Percentiles rank a stretch among this genome's conserved stretches.
These are phyloP conservation scores for Ceratoteleas bidentatus DNA, from an alignment of 1,140 invertebrate genomes.

Conservation along the genomic window DNA sequence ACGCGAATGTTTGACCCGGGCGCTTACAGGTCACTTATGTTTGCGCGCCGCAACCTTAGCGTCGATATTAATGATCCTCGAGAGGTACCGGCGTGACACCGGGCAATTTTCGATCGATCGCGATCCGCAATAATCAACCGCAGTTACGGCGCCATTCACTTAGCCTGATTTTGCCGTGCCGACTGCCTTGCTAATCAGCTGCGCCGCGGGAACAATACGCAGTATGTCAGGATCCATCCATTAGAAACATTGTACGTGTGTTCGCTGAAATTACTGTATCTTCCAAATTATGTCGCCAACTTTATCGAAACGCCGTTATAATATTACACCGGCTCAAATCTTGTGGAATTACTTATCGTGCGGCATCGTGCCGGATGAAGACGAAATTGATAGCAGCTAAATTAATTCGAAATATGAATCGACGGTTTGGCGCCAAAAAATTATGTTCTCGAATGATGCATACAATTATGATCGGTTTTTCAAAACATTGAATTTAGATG, in stretches of 20 bases:
- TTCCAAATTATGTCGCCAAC: constrained; percentile 45
- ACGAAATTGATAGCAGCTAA: background rate
- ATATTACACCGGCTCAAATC: constrained; percentile 21
- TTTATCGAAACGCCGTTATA: constrained; percentile 49
- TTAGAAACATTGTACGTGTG: constrained; percentile 55
- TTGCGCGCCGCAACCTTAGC: constrained; percentile 51
- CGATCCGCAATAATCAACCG: constrained; percentile 68
- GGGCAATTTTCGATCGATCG: constrained; percentile 69
- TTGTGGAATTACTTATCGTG: constrained; percentile 33
- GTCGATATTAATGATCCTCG: constrained; percentile 65
- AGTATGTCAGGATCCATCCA: constrained; percentile 59
- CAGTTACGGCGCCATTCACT: constrained; percentile 66
- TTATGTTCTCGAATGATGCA: too few relatives aligned
- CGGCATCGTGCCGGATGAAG: background rate
- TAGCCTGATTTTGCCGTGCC: constrained; percentile 59
- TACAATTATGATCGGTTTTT: too few relatives aligned
- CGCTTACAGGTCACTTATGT: constrained; percentile 57
- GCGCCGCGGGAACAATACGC: constrained; percentile 60
- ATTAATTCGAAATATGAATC: too few relatives aligned
- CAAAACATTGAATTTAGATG: too few relatives aligned
- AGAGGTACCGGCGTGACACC: constrained; percentile 56
- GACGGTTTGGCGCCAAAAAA: too few relatives aligned
- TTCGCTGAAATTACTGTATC: constrained; percentile 60
- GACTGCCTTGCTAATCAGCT: constrained; percentile 63
- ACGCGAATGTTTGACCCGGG: constrained; percentile 42